These are phyloP conservation scores for Cephus spinipes DNA, from an alignment of 2,888 invertebrate genomes.

Conservation along the genomic window DNA sequence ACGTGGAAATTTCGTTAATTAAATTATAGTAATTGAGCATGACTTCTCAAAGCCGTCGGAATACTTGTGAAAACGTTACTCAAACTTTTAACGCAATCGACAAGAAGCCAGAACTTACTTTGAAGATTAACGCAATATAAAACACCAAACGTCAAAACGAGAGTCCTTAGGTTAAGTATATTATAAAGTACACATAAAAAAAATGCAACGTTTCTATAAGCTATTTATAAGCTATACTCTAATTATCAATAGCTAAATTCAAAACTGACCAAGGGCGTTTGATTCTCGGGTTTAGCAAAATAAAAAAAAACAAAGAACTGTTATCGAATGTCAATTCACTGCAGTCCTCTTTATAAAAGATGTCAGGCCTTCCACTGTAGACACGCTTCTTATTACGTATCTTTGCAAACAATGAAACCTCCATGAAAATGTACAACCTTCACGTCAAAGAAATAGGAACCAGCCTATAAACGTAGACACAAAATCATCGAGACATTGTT, in stretches of 20 bases:
- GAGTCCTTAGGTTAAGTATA: too few relatives aligned
- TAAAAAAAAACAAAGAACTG: too few relatives aligned
- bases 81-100: background rate
- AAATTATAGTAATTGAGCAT: slow-evolving; percentile 51
- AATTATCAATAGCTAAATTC: slow-evolving; percentile 16
- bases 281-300: slow-evolving; percentile 26
- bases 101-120: too few relatives aligned
- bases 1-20: slow-evolving; percentile 40
- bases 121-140: too few relatives aligned
- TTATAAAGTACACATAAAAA: too few relatives aligned
- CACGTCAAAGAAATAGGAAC: slow-evolving; percentile 49
- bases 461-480: slow-evolving; percentile 37
- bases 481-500: background rate
- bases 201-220: too few relatives aligned
- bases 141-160: too few relatives aligned
- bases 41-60: slow-evolving; percentile 31
- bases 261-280: slow-evolving; percentile 31
- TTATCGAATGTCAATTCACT: too few relatives aligned
- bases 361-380: too few relatives aligned
- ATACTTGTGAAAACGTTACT: slow-evolving; percentile 18
- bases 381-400: background rate
- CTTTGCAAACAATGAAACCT: background rate
- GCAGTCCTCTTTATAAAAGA: too few relatives aligned
- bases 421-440: background rate
- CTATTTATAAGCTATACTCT: background rate